Percentiles rank a stretch among this genome's conserved stretches.
These are phyloP conservation scores for Chamaea fasciata DNA, from an alignment of 2,113 vertebrate genomes.

Conservation along the genomic window DNA sequence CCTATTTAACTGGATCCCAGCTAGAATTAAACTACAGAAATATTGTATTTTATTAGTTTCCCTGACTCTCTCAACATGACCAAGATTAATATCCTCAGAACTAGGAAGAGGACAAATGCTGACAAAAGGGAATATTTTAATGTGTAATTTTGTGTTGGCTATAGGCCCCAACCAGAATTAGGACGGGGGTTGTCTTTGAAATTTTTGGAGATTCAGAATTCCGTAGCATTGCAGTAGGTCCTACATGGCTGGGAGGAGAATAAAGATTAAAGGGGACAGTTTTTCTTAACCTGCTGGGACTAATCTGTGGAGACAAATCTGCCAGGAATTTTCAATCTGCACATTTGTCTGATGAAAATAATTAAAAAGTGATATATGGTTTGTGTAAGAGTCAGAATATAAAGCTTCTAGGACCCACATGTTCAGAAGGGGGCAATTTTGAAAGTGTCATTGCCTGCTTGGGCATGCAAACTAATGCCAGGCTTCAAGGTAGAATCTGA, in stretches of 20 bases:
- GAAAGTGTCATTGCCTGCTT: neutral
- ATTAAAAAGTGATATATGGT: neutral
- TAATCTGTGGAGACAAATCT: neutral
- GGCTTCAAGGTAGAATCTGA: neutral
- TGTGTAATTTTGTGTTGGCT: neutral
- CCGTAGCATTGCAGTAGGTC: neutral
- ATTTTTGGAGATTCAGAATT: neutral
- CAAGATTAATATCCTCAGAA: neutral
- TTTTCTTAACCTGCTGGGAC: neutral
- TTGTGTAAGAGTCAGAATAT: neutral
- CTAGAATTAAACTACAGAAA: neutral
- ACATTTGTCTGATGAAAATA: neutral
- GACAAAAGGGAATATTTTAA: neutral
- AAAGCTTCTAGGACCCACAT: neutral
- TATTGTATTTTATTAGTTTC: neutral
- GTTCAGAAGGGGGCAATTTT: neutral
- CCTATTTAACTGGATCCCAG: neutral
- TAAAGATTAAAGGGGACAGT: neutral
- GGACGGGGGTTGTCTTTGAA: neutral
- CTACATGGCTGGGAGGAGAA: neutral
- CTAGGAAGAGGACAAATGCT: neutral
- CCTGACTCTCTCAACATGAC: neutral
- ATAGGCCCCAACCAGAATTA: neutral
- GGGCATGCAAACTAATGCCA: neutral
- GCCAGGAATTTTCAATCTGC: neutral